Conservation (phyloP, 2,113 vertebrate genomes). For the Rhinolophus ferrumequinum region DNA sequence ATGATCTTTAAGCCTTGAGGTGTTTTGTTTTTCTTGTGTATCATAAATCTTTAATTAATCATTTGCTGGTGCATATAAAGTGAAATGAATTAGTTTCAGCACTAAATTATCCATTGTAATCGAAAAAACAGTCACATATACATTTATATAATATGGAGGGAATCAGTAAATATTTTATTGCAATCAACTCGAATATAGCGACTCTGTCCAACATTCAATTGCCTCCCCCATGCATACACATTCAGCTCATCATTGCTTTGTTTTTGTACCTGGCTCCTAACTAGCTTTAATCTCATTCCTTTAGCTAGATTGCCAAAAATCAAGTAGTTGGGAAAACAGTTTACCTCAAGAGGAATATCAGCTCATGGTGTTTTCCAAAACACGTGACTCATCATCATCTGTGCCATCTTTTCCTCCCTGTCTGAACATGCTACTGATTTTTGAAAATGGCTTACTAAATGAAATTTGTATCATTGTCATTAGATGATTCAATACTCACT, state of each 20-base stretch:
- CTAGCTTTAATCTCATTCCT: neutral
- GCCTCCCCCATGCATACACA: neutral
- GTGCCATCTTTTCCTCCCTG: neutral
- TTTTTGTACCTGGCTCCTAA: neutral
- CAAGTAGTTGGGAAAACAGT: neutral
- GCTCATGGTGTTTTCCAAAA: neutral
- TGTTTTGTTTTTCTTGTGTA: neutral
- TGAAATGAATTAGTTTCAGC: neutral
- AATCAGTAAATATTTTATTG: neutral
- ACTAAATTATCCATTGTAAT: neutral
- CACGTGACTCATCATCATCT: neutral
- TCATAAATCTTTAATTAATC: constrained; percentile 38
- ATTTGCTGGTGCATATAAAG: neutral
- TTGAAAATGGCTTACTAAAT: neutral
- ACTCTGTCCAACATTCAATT: neutral
- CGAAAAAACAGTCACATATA: neutral
- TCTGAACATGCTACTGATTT: neutral
- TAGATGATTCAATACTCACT: neutral
- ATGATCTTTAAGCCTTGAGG: neutral
- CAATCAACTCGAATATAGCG: neutral
- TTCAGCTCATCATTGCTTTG: neutral
- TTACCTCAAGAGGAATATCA: neutral
- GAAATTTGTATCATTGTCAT: neutral
- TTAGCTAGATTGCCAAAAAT: neutral
- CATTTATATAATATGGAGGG: neutral